Evolutionary conservation across 2,797 vertebrate species (phyloP).

Genomic region (Hippoglossus hippoglossus): DNA sequence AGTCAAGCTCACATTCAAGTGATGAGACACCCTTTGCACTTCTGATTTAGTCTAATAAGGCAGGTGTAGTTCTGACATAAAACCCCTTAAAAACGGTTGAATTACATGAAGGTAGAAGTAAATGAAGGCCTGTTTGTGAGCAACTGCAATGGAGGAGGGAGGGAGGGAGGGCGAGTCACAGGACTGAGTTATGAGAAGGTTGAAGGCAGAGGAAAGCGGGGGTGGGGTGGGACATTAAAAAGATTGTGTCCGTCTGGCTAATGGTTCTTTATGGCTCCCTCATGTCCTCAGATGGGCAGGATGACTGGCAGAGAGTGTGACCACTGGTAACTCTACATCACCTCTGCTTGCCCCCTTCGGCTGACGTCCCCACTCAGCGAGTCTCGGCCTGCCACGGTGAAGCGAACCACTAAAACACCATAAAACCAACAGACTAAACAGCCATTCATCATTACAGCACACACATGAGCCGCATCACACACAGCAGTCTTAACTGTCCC

Average conservation of each 20-base stretch:
- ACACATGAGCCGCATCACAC: slow-evolving; percentile 74
- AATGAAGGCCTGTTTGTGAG: slow-evolving; percentile 59
- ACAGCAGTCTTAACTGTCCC: slow-evolving; percentile 71
- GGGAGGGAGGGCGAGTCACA: slow-evolving; percentile 42
- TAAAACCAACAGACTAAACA: slow-evolving; percentile 87
- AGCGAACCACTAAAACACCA: slow-evolving; percentile 78
- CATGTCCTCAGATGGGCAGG: slow-evolving; percentile 72
- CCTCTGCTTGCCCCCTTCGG: slow-evolving; percentile 73
- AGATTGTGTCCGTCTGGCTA: slow-evolving; percentile 82
- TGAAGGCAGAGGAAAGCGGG: slow-evolving; percentile 64
- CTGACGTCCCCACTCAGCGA: slow-evolving; percentile 59
- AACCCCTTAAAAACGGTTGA: slow-evolving; percentile 35
- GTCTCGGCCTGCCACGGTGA: slow-evolving; percentile 69
- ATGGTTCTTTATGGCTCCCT: slow-evolving; percentile 81
- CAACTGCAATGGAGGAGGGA: slow-evolving; percentile 45
- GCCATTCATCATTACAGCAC: slow-evolving; percentile 81
- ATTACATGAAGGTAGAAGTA: slow-evolving; percentile 30
- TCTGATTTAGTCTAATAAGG: slow-evolving; percentile 25
- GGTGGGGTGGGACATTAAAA: slow-evolving; percentile 77
- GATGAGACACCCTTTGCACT: slow-evolving; percentile 21
- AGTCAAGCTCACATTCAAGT: slow-evolving; percentile 10
- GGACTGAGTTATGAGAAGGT: slow-evolving; percentile 77
- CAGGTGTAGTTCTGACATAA: slow-evolving; percentile 46
- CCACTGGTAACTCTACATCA: slow-evolving; percentile 79
- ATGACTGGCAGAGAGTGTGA: slow-evolving; percentile 80